Conservation (phyloP, 1,140 invertebrate genomes). For the Amphibalanus amphitrite region DNA sequence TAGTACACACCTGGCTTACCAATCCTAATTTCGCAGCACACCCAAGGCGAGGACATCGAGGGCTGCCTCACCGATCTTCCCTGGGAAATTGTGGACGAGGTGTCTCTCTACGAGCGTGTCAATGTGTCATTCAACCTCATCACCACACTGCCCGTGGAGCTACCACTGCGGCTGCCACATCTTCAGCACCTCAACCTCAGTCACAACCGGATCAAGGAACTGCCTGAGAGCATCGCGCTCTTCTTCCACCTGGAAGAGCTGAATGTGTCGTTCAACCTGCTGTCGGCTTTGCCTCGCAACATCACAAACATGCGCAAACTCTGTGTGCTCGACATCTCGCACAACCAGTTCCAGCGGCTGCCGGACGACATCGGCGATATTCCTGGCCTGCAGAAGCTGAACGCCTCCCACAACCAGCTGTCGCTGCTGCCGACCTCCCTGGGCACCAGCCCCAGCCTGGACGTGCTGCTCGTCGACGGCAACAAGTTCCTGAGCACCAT, state of each 20-base stretch:
- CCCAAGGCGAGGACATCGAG: background rate
- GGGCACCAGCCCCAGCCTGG: slow-evolving; percentile 11
- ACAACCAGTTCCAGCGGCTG: background rate
- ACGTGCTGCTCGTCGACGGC: slow-evolving; percentile 24
- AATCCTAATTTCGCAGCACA: background rate
- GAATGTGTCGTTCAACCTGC: slow-evolving; percentile 26
- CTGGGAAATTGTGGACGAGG: background rate
- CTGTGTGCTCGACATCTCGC: background rate
- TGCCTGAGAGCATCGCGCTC: slow-evolving; percentile 27
- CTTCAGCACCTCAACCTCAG: slow-evolving; percentile 25
- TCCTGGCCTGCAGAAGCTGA: background rate
- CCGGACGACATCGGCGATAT: background rate
- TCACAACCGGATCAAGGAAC: slow-evolving; percentile 22
- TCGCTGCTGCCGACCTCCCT: background rate
- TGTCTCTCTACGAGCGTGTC: background rate
- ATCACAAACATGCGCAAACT: slow-evolving; percentile 21
- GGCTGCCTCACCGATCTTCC: background rate
- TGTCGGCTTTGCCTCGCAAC: slow-evolving; percentile 23
- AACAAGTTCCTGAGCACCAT: slow-evolving; percentile 25
- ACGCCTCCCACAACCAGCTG: background rate
- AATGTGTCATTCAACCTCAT: slow-evolving; percentile 10
- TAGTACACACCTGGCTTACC: no score
- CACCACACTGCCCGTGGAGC: slow-evolving; percentile 23
- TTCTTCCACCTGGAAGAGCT: slow-evolving; percentile 27
- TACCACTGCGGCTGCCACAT: slow-evolving; percentile 27